Percentiles rank a stretch among this genome's conserved stretches.
phyloP scores from a whole-genome alignment of 2,888 invertebrate species.

The Himalopsyche kuldschensis region DNA sequence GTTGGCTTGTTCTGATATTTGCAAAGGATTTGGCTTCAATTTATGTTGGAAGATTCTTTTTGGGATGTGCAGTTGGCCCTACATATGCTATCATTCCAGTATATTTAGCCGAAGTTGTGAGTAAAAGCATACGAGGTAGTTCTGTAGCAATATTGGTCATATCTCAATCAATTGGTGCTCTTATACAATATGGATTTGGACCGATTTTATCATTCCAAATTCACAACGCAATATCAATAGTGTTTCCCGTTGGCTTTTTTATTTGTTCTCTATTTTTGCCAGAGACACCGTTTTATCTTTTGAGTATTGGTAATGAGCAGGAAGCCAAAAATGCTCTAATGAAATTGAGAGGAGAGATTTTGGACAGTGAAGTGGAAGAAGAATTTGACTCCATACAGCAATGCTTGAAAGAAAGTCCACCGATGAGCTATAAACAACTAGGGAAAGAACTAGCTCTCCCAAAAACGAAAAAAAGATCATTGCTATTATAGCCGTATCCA shows the following conservation, averaged over 20 bases:
- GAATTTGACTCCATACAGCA: slow-evolving; percentile 31
- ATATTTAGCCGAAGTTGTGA: slow-evolving; percentile 34
- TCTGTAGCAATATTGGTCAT: slow-evolving; percentile 28
- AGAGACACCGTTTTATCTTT: slow-evolving; percentile 33
- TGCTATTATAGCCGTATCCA: slow-evolving; percentile 43
- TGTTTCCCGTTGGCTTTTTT: slow-evolving; percentile 20
- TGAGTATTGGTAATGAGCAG: slow-evolving; percentile 18
- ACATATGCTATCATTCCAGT: slow-evolving; percentile 33
- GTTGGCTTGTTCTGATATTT: slow-evolving; percentile 32
- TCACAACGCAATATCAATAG: slow-evolving; percentile 23
- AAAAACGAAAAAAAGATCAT: slow-evolving; percentile 30
- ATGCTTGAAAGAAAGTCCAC: slow-evolving; percentile 31
- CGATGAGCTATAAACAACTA: slow-evolving; percentile 22
- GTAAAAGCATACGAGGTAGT: slow-evolving; percentile 25
- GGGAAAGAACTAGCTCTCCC: slow-evolving; percentile 22
- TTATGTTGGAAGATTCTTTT: slow-evolving; percentile 32
- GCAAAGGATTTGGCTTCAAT: slow-evolving; percentile 25
- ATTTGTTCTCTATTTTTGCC: slow-evolving; percentile 22
- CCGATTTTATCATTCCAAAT: slow-evolving; percentile 25
- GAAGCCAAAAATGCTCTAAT: slow-evolving; percentile 22
- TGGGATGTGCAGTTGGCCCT: slow-evolving; percentile 36
- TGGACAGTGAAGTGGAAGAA: slow-evolving; percentile 16
- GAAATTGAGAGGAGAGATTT: slow-evolving; percentile 21
- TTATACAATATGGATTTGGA: slow-evolving; percentile 26
- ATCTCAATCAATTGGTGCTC: slow-evolving; percentile 30